phyloP scores from a whole-genome alignment of 2,797 vertebrate species.

The Acipenser transmontanus region DNA sequence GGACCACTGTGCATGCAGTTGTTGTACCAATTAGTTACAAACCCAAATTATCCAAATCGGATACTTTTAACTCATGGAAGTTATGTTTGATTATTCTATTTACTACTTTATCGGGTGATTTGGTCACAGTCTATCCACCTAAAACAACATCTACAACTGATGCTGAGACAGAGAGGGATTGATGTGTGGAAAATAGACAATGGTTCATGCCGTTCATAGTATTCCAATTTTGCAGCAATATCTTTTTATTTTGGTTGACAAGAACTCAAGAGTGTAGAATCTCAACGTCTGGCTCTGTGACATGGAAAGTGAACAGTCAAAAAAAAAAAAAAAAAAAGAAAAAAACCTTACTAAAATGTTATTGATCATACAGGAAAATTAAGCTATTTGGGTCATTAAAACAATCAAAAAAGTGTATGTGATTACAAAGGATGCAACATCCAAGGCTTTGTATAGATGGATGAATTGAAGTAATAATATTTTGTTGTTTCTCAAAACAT shows the following conservation, averaged over 20 bases:
- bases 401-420: too few relatives aligned
- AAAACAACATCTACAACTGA: neutral
- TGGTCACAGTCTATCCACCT: neutral
- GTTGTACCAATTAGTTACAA: too few relatives aligned
- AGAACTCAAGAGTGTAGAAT: conserved; percentile 18
- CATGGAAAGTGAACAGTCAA: neutral
- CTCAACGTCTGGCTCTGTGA: conserved; percentile 3
- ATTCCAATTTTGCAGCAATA: conserved; percentile 25
- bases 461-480: too few relatives aligned
- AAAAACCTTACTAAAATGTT: neutral
- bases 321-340: neutral
- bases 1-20: too few relatives aligned
- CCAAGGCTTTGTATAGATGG: too few relatives aligned
- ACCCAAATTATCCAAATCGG: neutral
- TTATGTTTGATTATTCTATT: conserved; percentile 4
- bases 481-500: too few relatives aligned
- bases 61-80: conserved; percentile 10
- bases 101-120: conserved; percentile 9
- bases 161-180: conserved; percentile 16
- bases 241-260: conserved; percentile 42
- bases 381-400: too few relatives aligned
- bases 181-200: conserved; percentile 21
- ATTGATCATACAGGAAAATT: too few relatives aligned
- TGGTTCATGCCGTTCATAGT: conserved; percentile 16
- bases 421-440: too few relatives aligned